These are phyloP conservation scores for Polyommatus iphigenia DNA, from an alignment of 2,888 invertebrate genomes.

Conservation along the genomic window DNA sequence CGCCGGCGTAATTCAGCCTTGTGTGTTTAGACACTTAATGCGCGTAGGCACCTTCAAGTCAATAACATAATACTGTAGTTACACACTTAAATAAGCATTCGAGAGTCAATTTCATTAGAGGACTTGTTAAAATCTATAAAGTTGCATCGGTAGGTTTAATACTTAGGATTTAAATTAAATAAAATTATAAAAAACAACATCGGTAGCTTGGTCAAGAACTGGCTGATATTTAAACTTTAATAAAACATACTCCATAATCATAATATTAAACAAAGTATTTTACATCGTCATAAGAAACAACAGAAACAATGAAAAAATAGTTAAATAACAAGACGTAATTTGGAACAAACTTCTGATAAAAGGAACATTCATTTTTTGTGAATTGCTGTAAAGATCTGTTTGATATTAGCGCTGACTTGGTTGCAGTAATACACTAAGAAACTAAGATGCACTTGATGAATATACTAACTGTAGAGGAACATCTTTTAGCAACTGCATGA, in stretches of 20 bases:
- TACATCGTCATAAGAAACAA: not conserved
- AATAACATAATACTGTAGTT: constrained; percentile 23
- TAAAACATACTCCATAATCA: constrained; percentile 1
- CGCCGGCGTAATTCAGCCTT: no score
- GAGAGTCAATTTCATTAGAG: not conserved
- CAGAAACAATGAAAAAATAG: not conserved
- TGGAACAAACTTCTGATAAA: constrained; percentile 3
- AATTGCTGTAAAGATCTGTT: not conserved
- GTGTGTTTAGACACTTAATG: no score
- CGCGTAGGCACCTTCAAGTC: not conserved
- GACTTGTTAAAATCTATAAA: not conserved
- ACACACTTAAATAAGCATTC: constrained; percentile 24
- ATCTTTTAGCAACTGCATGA: constrained; percentile 7
- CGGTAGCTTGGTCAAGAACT: not conserved
- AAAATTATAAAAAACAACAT: not conserved
- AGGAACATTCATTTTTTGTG: not conserved
- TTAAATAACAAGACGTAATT: not conserved
- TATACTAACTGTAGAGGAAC: constrained; percentile 10
- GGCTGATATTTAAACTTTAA: not conserved
- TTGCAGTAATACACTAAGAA: not conserved
- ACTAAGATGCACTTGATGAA: constrained; percentile 6
- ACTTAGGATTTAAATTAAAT: not conserved
- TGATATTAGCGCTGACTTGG: not conserved
- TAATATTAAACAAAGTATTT: not conserved
- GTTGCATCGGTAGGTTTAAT: constrained; percentile 11